Evolutionary conservation across 2,113 vertebrate genomes (phyloP).

Genomic region (Thinocorus orbignyianus): DNA sequence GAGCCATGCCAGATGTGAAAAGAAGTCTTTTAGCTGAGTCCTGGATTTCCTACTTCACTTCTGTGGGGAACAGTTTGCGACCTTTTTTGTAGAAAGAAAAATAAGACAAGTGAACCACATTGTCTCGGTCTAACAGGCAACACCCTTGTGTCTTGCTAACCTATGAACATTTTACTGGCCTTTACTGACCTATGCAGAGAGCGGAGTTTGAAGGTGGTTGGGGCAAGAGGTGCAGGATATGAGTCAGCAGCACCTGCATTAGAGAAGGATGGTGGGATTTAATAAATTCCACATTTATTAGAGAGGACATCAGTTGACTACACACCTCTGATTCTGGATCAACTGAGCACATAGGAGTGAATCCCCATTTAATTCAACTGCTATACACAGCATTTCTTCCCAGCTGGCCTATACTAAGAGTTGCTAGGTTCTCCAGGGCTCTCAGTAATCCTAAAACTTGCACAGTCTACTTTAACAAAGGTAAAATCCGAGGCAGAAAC

Average conservation of each 20-base stretch:
- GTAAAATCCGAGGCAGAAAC: not conserved
- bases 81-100: slow-evolving; percentile 73
- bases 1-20: slow-evolving; percentile 63
- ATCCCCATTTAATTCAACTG: not conserved
- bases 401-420: not conserved
- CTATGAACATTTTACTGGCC: slow-evolving; percentile 51
- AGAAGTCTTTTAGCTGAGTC: slow-evolving; percentile 57
- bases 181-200: slow-evolving; percentile 44
- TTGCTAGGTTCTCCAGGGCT: not conserved
- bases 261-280: not conserved
- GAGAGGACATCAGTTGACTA: not conserved
- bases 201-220: not conserved
- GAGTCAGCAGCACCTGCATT: slow-evolving; percentile 62
- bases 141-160: slow-evolving; percentile 50
- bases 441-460: not conserved
- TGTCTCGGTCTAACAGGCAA: slow-evolving; percentile 67
- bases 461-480: not conserved
- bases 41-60: slow-evolving; percentile 71
- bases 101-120: slow-evolving; percentile 74
- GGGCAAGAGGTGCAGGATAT: slow-evolving; percentile 49
- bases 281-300: not conserved
- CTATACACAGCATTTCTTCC: not conserved
- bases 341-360: not conserved
- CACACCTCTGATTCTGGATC: not conserved
- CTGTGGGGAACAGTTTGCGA: slow-evolving; percentile 47